Percentiles rank a stretch among this genome's conserved stretches.
phyloP scores from a whole-genome alignment of 2,888 invertebrate genomes.

The Chymomyza fuscimana region DNA sequence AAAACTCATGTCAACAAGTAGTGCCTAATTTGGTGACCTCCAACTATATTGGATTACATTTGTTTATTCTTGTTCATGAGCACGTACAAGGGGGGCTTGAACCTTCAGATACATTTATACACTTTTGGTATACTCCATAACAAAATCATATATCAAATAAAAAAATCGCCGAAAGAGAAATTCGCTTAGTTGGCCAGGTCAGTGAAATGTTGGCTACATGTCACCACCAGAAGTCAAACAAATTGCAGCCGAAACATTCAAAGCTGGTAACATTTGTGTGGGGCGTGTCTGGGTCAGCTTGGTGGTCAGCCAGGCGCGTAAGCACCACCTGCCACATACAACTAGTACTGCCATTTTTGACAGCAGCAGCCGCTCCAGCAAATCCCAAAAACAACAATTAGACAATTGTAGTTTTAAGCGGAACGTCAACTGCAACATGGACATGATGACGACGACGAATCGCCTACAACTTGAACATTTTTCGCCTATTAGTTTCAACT shows the following conservation, averaged over 20 bases:
- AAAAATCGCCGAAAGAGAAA: neutral
- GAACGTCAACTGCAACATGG: neutral
- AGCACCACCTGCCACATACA: neutral
- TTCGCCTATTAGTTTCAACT: slow-evolving; percentile 16
- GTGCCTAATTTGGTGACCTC: too few relatives aligned
- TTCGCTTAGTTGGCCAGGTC: slow-evolving; percentile 41
- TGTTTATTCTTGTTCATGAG: too few relatives aligned
- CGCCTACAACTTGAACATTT: slow-evolving; percentile 28
- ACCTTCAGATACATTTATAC: too few relatives aligned
- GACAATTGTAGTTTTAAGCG: neutral
- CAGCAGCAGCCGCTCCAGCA: neutral
- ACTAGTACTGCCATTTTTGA: slow-evolving; percentile 1
- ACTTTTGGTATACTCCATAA: neutral
- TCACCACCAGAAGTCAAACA: slow-evolving; percentile 47
- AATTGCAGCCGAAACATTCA: slow-evolving; percentile 35
- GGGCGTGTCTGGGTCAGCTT: slow-evolving; percentile 7
- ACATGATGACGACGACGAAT: neutral
- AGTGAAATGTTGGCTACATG: slow-evolving; percentile 43
- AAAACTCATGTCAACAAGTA: too few relatives aligned
- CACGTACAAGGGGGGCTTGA: too few relatives aligned
- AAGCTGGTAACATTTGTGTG: slow-evolving; percentile 9
- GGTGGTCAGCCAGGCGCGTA: neutral
- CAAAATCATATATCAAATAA: neutral
- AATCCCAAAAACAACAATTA: neutral
- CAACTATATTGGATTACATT: too few relatives aligned